Evolutionary conservation across 2,888 invertebrate species (phyloP), one percentile per base, ranked within the genome.

Genomic region (Chelonus formosanus): DNA sequence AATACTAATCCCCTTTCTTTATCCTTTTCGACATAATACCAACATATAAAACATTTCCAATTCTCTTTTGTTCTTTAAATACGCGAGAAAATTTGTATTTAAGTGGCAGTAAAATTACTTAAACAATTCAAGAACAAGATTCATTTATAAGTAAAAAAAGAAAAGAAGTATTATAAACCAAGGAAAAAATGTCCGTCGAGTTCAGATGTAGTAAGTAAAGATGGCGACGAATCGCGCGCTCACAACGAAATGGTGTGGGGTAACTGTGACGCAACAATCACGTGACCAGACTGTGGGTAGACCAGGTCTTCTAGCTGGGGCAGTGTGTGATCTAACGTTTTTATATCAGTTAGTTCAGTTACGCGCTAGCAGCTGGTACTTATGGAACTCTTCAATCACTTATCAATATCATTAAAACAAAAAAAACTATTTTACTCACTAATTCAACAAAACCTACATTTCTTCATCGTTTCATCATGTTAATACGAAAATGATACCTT

Each of bases 201-300:
- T 35, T 48, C 10, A 35, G 8, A 20, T 45, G 35, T 8, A 66
- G 67, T 70, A 68, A 71, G 68, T 71, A 71, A 73, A 72, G 71
- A 73, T 73, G 73, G 71, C 73, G 73, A 70, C 73, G 73, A 60
- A 66, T 55, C 67, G 71, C 68, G 67, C 59, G 62, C 40, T 40
- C 40, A 40, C 40, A 48, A 64, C 63, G 63, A 55, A 68, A 75
- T 73, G 75, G 76, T 79, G 77, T 79, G 80, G 78, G 79, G 75
- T 78, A 80, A 80, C 75, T 80, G 80, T 83, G 84, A 84, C 82
- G 84, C 81, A 83, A 84, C 78, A 67, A 67, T 84, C 83, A 83
- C 84, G 83, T 83, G 83, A 83, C 79, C 78, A 73, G 76, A 75
- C 78, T 80, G 83, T 83, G 82, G 80, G 79, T 80, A 74, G 77